Evolutionary conservation across 2,888 invertebrate genomes (phyloP), one percentile per base, ranked within the genome.

Genomic region (Aphelenchoides bicaudatus): DNA sequence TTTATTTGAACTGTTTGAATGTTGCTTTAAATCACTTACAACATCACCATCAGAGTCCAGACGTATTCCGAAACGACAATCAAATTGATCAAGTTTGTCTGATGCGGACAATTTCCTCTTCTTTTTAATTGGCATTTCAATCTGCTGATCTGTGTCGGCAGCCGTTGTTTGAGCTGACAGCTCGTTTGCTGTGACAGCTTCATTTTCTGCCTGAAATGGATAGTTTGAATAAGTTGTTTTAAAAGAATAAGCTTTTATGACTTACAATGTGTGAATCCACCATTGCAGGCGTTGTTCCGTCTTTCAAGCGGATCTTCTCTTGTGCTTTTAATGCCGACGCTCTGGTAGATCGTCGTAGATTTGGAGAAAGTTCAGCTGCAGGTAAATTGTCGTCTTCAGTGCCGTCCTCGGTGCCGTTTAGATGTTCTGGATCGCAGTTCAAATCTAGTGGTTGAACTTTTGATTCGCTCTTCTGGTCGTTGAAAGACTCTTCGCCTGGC

Each of bases 251-350:
- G n/a, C n/a, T n/a, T n/a, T n/a, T 5, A 19, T 54, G 54, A 60
- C 59, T 60, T 56, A 28, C 59, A 8, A 21, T 31, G 4, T 55
- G 53, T 25, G 54, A 52, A 27, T 55, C 50, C 19, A 52, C 53
- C 59, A 59, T 60, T n/a, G n/a, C n/a, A n/a, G n/a, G n/a, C n/a
- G n/a, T n/a, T n/a, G n/a, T n/a, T 39, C 61, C 56, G 47, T 72
- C 74, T 50, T 69, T 70, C 53, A 68, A 38, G 56, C 73, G 72
- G 27, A 77, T 66, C 60, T 73, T 77, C 58, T 75, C 73, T 46
- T 72, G 70, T 1, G 76, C 76, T 57, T 78, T 74, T 50, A 76
- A 59, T n/a, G 72, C 69, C 25, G 64, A 67, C 19, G 72, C 75
- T 28, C 76, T 59, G 2, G 77, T 74, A 47, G 67, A 67, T 29